Percentiles rank a stretch among this genome's conserved stretches.
Evolutionary conservation across 1,140 invertebrate species (phyloP).

Genomic region (Eriosoma lanigerum): DNA sequence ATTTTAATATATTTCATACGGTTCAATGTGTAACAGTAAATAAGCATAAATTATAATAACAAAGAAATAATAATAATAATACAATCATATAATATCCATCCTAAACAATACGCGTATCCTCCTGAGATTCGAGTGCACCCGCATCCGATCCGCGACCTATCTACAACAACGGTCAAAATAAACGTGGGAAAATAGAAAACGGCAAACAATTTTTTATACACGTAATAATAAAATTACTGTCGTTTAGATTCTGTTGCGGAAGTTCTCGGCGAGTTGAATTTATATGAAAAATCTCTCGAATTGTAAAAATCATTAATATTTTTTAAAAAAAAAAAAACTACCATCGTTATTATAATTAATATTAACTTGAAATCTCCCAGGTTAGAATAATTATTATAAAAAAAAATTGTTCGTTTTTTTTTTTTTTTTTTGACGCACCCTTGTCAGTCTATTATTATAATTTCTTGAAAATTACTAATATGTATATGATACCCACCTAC

Average conservation of each 20-base stretch:
- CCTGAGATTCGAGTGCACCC: background rate
- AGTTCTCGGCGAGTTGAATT: background rate
- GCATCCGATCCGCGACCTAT: background rate
- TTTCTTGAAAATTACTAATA: background rate
- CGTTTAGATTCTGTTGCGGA: background rate
- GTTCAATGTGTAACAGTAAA: too few relatives aligned
- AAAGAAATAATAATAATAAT: too few relatives aligned
- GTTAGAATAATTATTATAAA: too few relatives aligned
- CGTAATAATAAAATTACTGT: background rate
- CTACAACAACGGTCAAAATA: background rate
- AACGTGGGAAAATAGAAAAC: conserved; percentile 4
- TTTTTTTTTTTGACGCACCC: background rate
- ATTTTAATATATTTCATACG: too few relatives aligned
- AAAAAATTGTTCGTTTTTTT: too few relatives aligned
- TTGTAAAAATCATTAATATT: too few relatives aligned
- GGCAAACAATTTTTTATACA: background rate
- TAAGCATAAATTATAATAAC: too few relatives aligned
- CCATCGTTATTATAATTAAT: too few relatives aligned
- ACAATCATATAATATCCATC: too few relatives aligned
- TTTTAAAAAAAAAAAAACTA: too few relatives aligned
- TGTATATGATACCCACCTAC: background rate
- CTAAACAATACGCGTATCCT: background rate
- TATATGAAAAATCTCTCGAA: background rate
- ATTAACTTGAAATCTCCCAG: too few relatives aligned
- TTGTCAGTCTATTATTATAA: background rate